Conservation (phyloP, 2,888 invertebrate species). For the Drosophila silvestris region DNA sequence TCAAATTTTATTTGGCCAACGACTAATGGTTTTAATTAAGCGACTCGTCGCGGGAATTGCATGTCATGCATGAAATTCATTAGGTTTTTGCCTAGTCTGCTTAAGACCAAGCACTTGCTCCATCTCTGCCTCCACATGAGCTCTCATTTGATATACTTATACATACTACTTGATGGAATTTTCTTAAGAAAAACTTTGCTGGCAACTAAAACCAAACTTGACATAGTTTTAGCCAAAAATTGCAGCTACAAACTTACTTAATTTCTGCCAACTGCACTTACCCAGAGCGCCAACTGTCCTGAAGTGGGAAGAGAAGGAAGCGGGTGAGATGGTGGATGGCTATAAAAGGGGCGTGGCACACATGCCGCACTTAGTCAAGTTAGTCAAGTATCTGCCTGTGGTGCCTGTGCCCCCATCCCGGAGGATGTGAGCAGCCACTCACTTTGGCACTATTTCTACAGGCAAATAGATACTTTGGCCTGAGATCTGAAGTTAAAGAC, state of each 20-base stretch:
- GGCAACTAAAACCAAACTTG: conserved; percentile 81
- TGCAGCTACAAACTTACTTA: conserved; percentile 81
- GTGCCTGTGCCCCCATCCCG: background rate
- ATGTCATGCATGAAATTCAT: conserved; percentile 80
- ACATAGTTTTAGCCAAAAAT: conserved; percentile 79
- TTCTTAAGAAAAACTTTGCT: conserved; percentile 78
- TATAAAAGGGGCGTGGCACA: conserved; percentile 45
- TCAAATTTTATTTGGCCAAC: conserved; percentile 65
- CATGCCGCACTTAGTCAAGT: conserved; percentile 76
- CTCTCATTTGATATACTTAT: conserved; percentile 72
- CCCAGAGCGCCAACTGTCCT: conserved; percentile 65
- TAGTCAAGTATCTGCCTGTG: conserved; percentile 68
- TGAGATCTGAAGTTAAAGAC: conserved; percentile 10
- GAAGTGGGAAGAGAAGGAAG: background rate
- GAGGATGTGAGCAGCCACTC: conserved; percentile 69
- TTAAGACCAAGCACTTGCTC: conserved; percentile 7
- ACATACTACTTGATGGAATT: conserved; percentile 60
- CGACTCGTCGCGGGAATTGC: conserved; percentile 69
- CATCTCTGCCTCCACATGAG: background rate
- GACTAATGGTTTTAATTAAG: conserved; percentile 79
- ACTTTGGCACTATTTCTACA: conserved; percentile 72
- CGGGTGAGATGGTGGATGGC: background rate
- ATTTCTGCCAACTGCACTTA: conserved; percentile 79
- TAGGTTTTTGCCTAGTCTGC: conserved; percentile 54
- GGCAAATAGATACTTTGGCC: conserved; percentile 68